Percentiles rank a stretch among this genome's conserved stretches.
phyloP scores from a whole-genome alignment of 23 tunicate species.

The Clavelina lepadiformis region DNA sequence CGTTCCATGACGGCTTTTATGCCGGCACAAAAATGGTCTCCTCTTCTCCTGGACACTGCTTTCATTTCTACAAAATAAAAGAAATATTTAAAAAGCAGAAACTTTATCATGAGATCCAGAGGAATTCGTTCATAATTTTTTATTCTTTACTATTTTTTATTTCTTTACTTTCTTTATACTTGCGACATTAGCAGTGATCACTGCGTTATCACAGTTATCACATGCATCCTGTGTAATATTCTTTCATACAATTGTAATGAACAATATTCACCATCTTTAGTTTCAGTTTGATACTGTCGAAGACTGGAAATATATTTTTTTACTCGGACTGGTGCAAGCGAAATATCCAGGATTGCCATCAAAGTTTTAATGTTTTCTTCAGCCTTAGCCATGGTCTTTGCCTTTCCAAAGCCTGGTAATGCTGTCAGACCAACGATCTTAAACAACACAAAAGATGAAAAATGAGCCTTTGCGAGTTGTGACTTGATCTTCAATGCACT shows the following conservation, averaged over 20 bases:
- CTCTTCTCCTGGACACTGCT: slow-evolving; percentile 2
- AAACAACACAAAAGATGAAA: no score
- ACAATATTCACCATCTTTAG: slow-evolving; percentile 33
- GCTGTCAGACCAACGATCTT: slow-evolving; percentile 74
- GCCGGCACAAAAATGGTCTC: background rate
- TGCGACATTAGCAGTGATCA: no score
- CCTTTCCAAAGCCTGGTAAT: slow-evolving; percentile 55
- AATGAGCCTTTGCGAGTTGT: no score
- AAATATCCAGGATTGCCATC: slow-evolving; percentile 62
- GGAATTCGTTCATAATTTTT: no score
- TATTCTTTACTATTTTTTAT: no score
- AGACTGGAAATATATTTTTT: slow-evolving; percentile 12
- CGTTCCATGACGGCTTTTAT: slow-evolving; percentile 8
- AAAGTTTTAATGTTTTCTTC: slow-evolving; percentile 44
- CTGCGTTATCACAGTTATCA: background rate
- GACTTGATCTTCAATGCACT: no score
- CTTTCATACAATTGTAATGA: background rate
- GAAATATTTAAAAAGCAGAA: no score
- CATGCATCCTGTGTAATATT: background rate
- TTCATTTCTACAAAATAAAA: slow-evolving; percentile 21
- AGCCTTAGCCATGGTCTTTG: slow-evolving; percentile 39
- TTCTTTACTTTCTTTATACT: no score
- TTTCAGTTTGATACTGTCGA: slow-evolving; percentile 27
- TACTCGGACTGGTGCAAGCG: slow-evolving; percentile 38
- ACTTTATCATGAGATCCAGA: no score